Evolutionary conservation across 2,797 vertebrate species (phyloP).

Genomic region (Hippocampus kuda): DNA sequence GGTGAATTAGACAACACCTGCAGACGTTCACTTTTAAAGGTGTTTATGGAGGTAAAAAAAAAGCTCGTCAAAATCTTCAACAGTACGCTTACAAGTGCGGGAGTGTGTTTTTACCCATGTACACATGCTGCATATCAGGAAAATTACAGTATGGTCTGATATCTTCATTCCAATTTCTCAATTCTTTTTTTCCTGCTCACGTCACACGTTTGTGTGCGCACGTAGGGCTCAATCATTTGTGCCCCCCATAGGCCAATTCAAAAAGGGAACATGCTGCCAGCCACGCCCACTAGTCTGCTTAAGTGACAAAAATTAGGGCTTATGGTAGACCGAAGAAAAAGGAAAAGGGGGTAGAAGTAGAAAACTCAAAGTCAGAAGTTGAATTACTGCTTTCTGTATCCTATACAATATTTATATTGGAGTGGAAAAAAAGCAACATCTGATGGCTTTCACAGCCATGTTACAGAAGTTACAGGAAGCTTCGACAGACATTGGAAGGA

Average conservation of each 20-base stretch:
- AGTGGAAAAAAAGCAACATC: background rate
- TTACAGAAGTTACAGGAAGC: background rate
- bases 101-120: background rate
- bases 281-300: background rate
- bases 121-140: background rate
- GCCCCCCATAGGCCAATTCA: background rate
- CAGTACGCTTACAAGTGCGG: background rate
- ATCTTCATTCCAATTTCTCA: background rate
- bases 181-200: background rate
- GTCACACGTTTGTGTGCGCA: background rate
- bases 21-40: conserved; percentile 27
- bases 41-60: background rate
- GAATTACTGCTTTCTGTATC: too few species aligned
- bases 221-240: background rate
- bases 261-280: background rate
- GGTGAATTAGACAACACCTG: conserved; percentile 37
- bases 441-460: too few species aligned
- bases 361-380: background rate
- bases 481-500: background rate
- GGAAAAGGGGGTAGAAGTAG: background rate
- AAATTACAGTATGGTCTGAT: background rate
- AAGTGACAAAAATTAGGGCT: background rate
- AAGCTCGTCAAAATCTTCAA: background rate
- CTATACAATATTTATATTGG: too few species aligned
- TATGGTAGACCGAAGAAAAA: background rate